Conservation (phyloP, 2,113 vertebrate genomes). For the Cryptomyrus ogoouensis region DNA sequence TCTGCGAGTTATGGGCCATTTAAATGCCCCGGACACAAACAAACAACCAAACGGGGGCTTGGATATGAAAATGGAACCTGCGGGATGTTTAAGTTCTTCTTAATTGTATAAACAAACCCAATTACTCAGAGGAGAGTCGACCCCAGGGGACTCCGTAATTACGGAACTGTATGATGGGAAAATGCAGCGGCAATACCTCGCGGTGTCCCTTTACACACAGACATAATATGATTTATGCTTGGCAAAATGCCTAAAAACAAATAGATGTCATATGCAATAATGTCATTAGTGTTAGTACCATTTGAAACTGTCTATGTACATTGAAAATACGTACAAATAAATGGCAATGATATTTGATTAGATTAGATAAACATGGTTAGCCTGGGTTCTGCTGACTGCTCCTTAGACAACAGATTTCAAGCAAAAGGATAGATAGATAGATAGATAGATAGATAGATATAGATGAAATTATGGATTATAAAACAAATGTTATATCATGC, state of each 20-base stretch:
- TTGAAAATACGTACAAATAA: background rate
- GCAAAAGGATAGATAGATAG: background rate
- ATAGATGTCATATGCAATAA: background rate
- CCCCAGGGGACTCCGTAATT: background rate
- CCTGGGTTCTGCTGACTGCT: background rate
- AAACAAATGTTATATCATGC: background rate
- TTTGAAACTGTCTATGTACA: background rate
- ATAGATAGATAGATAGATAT: background rate
- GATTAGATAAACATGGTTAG: background rate
- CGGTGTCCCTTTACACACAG: background rate
- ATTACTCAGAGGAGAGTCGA: background rate
- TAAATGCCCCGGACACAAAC: background rate
- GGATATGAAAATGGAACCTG: background rate
- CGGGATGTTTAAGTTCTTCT: background rate
- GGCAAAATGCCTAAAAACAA: background rate
- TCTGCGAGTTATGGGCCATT: background rate
- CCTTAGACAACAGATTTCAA: background rate
- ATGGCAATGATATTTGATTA: background rate
- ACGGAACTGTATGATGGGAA: background rate
- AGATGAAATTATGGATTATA: background rate
- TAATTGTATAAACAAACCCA: background rate
- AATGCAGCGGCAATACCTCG: background rate
- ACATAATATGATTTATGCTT: background rate
- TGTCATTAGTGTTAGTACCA: background rate
- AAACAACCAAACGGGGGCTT: background rate